Percentiles rank a stretch among this genome's conserved stretches.
These are phyloP conservation scores for Rhagonycha lutea DNA, from an alignment of 2,888 invertebrate species.

Conservation along the genomic window DNA sequence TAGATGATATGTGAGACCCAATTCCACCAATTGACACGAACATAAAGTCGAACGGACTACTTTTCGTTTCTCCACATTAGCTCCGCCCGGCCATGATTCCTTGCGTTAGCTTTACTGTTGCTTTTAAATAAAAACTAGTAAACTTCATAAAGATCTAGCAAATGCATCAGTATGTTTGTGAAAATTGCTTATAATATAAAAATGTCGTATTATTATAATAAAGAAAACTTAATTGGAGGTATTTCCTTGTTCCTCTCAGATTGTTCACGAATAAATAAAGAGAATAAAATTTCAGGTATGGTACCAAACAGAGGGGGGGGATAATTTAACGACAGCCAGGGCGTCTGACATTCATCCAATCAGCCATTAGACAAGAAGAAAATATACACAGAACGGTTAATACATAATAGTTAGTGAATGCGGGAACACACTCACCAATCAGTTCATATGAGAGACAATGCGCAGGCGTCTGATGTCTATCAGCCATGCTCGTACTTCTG, in stretches of 20 bases:
- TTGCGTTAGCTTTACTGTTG: too few relatives aligned
- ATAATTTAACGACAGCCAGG: slow-evolving; percentile 37
- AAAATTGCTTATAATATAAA: background rate
- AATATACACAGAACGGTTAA: slow-evolving; percentile 29
- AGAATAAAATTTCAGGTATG: slow-evolving; percentile 27
- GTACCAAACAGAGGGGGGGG: slow-evolving; percentile 24
- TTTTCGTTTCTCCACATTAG: too few relatives aligned
- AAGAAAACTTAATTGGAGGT: background rate
- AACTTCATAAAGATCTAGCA: too few relatives aligned
- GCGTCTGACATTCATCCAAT: slow-evolving; percentile 38
- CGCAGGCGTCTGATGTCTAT: slow-evolving; percentile 25
- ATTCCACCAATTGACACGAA: too few relatives aligned
- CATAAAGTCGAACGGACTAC: too few relatives aligned
- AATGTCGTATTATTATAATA: background rate
- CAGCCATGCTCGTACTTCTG: slow-evolving; percentile 29
- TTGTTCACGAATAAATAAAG: slow-evolving; percentile 22
- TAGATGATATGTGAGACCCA: too few relatives aligned
- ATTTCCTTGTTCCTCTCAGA: background rate
- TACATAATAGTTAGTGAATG: slow-evolving; percentile 24
- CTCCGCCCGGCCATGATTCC: too few relatives aligned
- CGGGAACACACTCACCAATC: slow-evolving; percentile 31
- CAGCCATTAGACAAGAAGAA: slow-evolving; percentile 37
- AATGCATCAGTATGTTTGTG: too few relatives aligned
- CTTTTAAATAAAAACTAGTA: too few relatives aligned
- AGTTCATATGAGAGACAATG: slow-evolving; percentile 18